phyloP scores from a whole-genome alignment of 2,888 invertebrate genomes.

The Latheticus oryzae region DNA sequence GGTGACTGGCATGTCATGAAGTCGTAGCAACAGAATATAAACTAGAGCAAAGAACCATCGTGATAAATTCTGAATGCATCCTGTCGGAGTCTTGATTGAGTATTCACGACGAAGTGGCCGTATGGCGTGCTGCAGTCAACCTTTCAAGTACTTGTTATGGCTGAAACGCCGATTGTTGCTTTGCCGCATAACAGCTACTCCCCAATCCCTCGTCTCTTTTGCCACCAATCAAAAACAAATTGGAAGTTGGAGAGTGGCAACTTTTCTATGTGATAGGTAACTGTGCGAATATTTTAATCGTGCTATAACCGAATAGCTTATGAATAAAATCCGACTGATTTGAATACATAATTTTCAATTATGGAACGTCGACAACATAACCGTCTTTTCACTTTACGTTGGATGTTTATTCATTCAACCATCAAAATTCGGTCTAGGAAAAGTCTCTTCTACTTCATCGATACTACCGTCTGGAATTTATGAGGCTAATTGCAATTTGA shows the following conservation, averaged over 20 bases:
- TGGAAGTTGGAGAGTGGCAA: too few relatives aligned
- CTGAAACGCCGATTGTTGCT: too few relatives aligned
- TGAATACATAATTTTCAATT: slow-evolving; percentile 58
- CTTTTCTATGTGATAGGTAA: too few relatives aligned
- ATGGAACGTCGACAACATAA: slow-evolving; percentile 44
- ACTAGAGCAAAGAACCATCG: slow-evolving; percentile 41
- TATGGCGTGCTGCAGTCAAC: slow-evolving; percentile 20
- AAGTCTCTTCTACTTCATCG: slow-evolving; percentile 14
- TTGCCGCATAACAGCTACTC: too few relatives aligned
- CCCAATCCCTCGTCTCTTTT: too few relatives aligned
- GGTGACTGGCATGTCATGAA: slow-evolving; percentile 45
- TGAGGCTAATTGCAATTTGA: slow-evolving; percentile 18
- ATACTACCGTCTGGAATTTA: slow-evolving; percentile 10
- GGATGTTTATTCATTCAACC: slow-evolving; percentile 50
- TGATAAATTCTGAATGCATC: slow-evolving; percentile 50
- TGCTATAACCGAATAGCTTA: slow-evolving; percentile 53
- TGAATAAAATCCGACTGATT: slow-evolving; percentile 56
- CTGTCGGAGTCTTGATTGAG: slow-evolving; percentile 43
- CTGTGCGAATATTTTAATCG: too few relatives aligned
- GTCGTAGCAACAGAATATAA: slow-evolving; percentile 40
- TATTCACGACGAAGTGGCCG: slow-evolving; percentile 39
- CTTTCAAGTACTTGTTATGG: slow-evolving; percentile 14
- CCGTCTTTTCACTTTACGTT: slow-evolving; percentile 44
- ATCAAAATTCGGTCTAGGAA: slow-evolving; percentile 38
- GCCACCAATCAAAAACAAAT: too few relatives aligned